phyloP scores from a whole-genome alignment of 2,797 vertebrate genomes.

The Sphenopsis melanotis region DNA sequence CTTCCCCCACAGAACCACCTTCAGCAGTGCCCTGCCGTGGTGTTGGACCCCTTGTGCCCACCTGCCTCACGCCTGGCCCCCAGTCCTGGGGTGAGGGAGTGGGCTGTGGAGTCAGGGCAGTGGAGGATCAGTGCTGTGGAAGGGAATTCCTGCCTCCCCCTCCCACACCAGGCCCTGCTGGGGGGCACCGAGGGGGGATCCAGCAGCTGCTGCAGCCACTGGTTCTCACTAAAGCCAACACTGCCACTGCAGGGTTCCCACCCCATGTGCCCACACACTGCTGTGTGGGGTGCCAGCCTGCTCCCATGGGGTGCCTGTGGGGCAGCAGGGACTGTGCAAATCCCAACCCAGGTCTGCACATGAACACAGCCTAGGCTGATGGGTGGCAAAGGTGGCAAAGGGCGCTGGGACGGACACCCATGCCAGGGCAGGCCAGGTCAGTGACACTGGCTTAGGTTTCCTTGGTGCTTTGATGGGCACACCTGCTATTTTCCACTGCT shows the following conservation, averaged over 20 bases:
- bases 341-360: neutral
- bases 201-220: rapidly evolving
- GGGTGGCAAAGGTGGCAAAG: neutral
- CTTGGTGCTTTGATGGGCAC: neutral
- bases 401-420: rapidly evolving
- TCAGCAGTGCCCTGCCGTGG: neutral
- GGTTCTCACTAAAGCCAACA: neutral
- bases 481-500: conserved; percentile 20
- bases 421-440: neutral
- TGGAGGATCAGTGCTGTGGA: neutral
- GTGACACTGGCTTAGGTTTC: neutral
- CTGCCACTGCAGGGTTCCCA: neutral
- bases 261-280: rapidly evolving
- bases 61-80: neutral
- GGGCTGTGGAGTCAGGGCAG: neutral
- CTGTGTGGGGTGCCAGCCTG: neutral
- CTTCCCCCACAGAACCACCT: neutral
- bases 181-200: neutral
- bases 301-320: neutral
- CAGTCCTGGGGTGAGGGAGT: rapidly evolving
- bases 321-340: neutral
- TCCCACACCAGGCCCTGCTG: neutral
- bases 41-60: neutral
- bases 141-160: neutral
- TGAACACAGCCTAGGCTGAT: rapidly evolving